A percentile compares a stretch with the other conserved stretches of the same genome.
These are phyloP conservation scores for Melopsittacus undulatus DNA, from an alignment of 2,797 vertebrate species.

Conservation along the genomic window DNA sequence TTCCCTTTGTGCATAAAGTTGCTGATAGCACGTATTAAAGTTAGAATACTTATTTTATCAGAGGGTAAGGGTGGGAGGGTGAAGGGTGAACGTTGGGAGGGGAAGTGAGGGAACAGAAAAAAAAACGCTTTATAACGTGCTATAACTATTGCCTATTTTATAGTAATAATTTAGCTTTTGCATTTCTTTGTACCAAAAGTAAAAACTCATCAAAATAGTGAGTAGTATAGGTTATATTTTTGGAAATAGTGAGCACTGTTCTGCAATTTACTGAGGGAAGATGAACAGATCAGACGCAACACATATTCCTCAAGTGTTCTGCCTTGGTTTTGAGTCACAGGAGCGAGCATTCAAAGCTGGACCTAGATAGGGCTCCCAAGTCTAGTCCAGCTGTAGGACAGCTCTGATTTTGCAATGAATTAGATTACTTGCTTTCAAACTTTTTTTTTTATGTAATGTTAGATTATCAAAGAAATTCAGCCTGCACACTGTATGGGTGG, in stretches of 20 bases:
- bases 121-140: background rate
- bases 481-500: rapidly evolving
- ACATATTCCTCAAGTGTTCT: background rate
- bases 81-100: background rate
- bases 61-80: no score
- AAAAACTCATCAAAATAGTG: background rate
- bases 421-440: background rate
- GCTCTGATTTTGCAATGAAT: background rate
- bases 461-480: background rate
- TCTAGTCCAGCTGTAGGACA: background rate
- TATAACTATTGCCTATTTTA: background rate
- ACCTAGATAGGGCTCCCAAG: rapidly evolving
- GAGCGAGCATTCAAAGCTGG: background rate
- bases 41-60: background rate
- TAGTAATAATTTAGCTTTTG: background rate
- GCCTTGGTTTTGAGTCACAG: background rate
- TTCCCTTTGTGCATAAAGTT: background rate
- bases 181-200: background rate
- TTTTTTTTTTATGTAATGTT: background rate
- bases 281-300: rapidly evolving
- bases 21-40: background rate
- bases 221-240: background rate
- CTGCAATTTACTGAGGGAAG: background rate
- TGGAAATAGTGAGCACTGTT: background rate
- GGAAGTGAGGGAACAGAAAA: background rate